A percentile compares a stretch with the other conserved stretches of the same genome.
phyloP scores from a whole-genome alignment of 2,113 vertebrate genomes.

The Gobius niger region DNA sequence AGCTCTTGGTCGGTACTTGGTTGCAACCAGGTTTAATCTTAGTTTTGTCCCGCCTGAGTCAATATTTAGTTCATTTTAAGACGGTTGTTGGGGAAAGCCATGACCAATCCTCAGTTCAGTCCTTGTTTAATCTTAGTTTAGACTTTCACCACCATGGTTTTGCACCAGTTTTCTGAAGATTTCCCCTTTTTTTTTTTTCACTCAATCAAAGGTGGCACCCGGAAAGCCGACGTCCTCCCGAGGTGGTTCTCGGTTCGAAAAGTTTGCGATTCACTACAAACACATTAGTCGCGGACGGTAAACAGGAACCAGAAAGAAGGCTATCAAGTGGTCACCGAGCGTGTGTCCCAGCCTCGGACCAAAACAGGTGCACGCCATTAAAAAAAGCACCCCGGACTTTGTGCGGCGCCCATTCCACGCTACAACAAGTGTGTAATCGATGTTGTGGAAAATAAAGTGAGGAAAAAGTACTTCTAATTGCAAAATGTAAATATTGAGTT shows the following conservation, averaged over 20 bases:
- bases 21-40: neutral
- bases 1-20: neutral
- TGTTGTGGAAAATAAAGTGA: slow-evolving; percentile 80
- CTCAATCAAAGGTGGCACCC: neutral
- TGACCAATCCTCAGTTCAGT: too few species aligned
- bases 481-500: slow-evolving; percentile 88
- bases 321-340: slow-evolving; percentile 27
- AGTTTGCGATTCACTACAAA: slow-evolving; percentile 15
- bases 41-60: too few species aligned
- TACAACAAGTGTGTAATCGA: slow-evolving; percentile 67
- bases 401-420: slow-evolving; percentile 49
- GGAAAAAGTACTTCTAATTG: slow-evolving; percentile 82
- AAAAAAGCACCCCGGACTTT: slow-evolving; percentile 19
- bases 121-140: too few species aligned
- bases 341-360: slow-evolving; percentile 40
- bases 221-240: neutral
- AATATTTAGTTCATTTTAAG: too few species aligned
- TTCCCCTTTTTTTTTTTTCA: neutral
- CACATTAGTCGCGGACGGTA: slow-evolving; percentile 19
- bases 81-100: too few species aligned
- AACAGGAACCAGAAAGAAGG: slow-evolving; percentile 43
- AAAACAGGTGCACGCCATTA: slow-evolving; percentile 75
- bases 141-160: neutral
- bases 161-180: neutral
- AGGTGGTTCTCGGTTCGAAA: neutral